Evolutionary conservation across 2,797 vertebrate genomes (phyloP).

Genomic region (Emydoidea blandingii): DNA sequence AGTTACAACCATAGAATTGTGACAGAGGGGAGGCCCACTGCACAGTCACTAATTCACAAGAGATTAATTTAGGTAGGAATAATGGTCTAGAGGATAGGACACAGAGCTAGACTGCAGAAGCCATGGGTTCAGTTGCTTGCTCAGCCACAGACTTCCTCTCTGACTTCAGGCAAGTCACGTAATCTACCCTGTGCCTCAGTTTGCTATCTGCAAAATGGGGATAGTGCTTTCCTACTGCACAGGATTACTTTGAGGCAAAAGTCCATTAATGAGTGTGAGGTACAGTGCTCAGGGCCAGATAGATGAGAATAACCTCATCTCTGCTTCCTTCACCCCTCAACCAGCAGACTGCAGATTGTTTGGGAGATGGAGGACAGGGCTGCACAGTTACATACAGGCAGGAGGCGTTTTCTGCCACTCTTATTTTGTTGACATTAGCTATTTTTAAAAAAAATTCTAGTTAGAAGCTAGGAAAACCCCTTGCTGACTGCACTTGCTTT

Average conservation of each 20-base stretch:
- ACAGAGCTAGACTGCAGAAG: background rate
- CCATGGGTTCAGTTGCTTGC: background rate
- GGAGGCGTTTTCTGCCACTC: background rate
- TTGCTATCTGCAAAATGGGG: conserved; percentile 2
- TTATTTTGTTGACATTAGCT: background rate
- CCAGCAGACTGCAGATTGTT: background rate
- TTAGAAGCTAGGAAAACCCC: conserved; percentile 19
- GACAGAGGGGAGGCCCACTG: conserved; percentile 1
- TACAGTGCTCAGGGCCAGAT: background rate
- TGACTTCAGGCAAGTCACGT: conserved; percentile 25
- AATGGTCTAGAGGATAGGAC: background rate
- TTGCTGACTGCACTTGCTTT: background rate
- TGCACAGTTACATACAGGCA: background rate
- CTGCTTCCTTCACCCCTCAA: background rate
- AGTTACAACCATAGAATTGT: background rate
- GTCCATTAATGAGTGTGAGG: background rate
- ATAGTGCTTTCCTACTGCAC: fast-evolving
- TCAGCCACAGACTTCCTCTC: conserved; percentile 21
- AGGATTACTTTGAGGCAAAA: background rate
- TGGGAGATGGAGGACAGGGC: background rate
- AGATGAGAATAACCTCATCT: conserved; percentile 3
- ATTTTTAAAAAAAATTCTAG: background rate
- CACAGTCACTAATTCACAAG: background rate
- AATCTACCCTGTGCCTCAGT: background rate
- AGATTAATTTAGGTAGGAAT: background rate